phyloP scores from a whole-genome alignment of 2,113 vertebrate species.

The Gobius niger region DNA sequence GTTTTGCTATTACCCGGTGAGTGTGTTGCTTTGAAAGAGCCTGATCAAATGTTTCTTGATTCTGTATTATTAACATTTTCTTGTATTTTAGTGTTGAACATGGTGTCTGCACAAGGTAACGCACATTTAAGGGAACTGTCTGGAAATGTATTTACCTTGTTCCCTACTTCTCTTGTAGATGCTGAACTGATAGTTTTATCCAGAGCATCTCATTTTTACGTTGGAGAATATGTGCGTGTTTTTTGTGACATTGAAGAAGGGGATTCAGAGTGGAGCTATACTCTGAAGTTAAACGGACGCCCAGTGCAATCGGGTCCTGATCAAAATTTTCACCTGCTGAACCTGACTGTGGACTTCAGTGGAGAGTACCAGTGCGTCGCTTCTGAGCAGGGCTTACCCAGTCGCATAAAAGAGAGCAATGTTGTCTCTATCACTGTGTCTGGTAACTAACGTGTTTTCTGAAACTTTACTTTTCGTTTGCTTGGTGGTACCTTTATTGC shows the following conservation, averaged over 20 bases:
- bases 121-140: too few species aligned
- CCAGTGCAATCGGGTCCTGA: background rate
- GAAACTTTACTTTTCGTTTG: background rate
- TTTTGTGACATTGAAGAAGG: background rate
- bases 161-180: background rate
- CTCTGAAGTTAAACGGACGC: background rate
- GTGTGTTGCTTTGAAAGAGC: background rate
- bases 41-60: too few species aligned
- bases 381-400: background rate
- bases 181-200: background rate
- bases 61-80: background rate
- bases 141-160: background rate
- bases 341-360: background rate
- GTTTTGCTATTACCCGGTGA: background rate
- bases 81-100: background rate
- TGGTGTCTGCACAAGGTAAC: background rate
- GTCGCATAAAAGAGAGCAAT: background rate
- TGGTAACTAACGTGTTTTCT: background rate
- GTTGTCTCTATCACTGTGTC: background rate
- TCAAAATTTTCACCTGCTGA: background rate
- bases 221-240: background rate
- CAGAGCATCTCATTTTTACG: background rate
- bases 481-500: background rate
- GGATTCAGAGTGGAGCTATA: background rate
- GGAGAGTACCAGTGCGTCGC: background rate